phyloP scores from a whole-genome alignment of 2,888 invertebrate genomes.

The Orthonevra nobilis region DNA sequence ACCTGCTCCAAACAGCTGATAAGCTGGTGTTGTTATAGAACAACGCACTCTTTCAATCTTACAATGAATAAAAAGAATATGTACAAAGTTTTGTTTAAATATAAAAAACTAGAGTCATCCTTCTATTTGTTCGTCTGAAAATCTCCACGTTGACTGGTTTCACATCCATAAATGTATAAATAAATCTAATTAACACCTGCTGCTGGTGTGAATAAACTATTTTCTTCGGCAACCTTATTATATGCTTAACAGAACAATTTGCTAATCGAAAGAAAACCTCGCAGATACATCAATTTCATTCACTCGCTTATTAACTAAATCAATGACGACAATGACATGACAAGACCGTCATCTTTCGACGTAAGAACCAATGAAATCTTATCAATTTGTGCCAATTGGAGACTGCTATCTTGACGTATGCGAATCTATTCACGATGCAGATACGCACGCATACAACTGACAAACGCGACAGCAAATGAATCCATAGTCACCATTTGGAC shows the following conservation, averaged over 20 bases:
- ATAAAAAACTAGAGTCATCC: too few relatives aligned
- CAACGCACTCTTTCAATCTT: too few relatives aligned
- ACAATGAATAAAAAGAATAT: too few relatives aligned
- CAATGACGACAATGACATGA: slow-evolving; percentile 23
- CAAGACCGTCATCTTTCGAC: slow-evolving; percentile 5
- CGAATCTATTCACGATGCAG: neutral
- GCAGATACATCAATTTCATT: too few relatives aligned
- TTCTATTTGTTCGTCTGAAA: too few relatives aligned
- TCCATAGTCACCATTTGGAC: neutral
- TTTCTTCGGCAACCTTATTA: too few relatives aligned
- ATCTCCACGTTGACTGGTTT: slow-evolving; percentile 2
- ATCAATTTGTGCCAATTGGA: slow-evolving; percentile 52
- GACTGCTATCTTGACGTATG: slow-evolving; percentile 23
- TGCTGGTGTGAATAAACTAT: neutral
- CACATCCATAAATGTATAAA: neutral
- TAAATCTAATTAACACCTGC: neutral
- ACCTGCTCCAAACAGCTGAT: too few relatives aligned
- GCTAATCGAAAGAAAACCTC: too few relatives aligned
- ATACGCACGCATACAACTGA: neutral
- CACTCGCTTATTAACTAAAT: slow-evolving; percentile 14
- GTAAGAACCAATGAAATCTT: slow-evolving; percentile 39
- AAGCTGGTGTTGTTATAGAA: too few relatives aligned
- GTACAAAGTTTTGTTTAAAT: too few relatives aligned
- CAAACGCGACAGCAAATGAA: neutral
- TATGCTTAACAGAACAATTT: too few relatives aligned